Base-by-base conservation (phyloP, 2,888 invertebrate genomes). In the Dimorphilus gyrociliatus region DNA sequence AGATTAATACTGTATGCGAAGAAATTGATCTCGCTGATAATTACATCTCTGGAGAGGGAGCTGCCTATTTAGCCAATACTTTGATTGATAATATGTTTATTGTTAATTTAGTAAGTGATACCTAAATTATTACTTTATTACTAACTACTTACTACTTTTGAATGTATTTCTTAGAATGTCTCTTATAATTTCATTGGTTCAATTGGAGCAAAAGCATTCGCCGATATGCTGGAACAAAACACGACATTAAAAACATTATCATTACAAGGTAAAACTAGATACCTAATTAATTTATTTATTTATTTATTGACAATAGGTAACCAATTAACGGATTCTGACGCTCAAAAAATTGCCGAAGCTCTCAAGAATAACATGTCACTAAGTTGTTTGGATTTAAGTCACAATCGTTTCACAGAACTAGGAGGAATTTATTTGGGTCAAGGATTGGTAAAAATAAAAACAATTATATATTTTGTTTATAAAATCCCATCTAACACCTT, bases 1-100 rank as follows among this genome's bases (percentile, higher is more conserved):
- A 57, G 57, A 39, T 40, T 14, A 57, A 57, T 44, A 55, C 57
- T 16, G 41, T 57, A 14, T 52, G 50, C 26, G 55, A 57, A 31
- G 44, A 41, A 13, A 30, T 57, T n/a, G 57, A 57, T 36, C 40
- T 57, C 10, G 38, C 45, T 27, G 55, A 56, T 40, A 57, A 57
- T 40, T 51, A 46, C 35, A 34, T 55, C 5, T 50, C 52, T 27
- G 43, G 44, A 5, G 41, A 43, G 7, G 55, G 57, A 2, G 50
- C 51, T 5, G 27, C 33, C 8, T 45, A 49, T 24, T 36, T 57
- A 26, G 53, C 53, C 3, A 36, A 44, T 15, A 53, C 53, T 47
- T 31, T 57, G 34, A 48, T 45, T 26, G 47, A 53, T 23, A 57
- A 57, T 33, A 48, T 47, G 31, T 55, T 55, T 33, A 48, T 57